A percentile compares a stretch with the other conserved stretches of the same genome.
Conservation (phyloP, 1,140 invertebrate species). For the Hypothenemus hampei region DNA sequence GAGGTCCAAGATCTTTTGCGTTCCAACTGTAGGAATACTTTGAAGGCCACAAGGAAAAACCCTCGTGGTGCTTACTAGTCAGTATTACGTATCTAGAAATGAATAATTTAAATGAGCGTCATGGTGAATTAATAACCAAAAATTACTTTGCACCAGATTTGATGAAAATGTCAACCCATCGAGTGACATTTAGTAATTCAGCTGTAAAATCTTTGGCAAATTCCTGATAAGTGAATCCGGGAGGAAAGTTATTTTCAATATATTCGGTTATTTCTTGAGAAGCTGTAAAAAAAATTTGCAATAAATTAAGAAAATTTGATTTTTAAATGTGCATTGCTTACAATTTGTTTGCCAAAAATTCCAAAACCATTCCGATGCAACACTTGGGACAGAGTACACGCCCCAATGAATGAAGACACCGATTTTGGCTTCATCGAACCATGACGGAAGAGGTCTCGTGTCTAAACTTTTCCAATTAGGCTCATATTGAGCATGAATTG, state of each 20-base stretch:
- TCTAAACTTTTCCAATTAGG: slow-evolving; percentile 83
- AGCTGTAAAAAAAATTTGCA: background rate
- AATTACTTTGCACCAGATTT: slow-evolving; percentile 72
- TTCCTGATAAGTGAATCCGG: slow-evolving; percentile 78
- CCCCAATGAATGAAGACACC: slow-evolving; percentile 95
- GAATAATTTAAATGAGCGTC: background rate
- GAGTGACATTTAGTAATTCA: slow-evolving; percentile 73
- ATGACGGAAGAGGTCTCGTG: slow-evolving; percentile 70
- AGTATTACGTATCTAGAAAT: slow-evolving; percentile 64
- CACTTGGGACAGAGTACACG: slow-evolving; percentile 84
- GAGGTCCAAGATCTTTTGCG: slow-evolving; percentile 5
- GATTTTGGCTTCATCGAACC: slow-evolving; percentile 88
- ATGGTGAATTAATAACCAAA: background rate
- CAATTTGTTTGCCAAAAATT: slow-evolving; percentile 54
- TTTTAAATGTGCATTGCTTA: background rate
- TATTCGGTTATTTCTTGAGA: slow-evolving; percentile 47
- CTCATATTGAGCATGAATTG: slow-evolving; percentile 49
- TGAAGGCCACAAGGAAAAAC: slow-evolving; percentile 86
- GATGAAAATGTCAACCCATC: slow-evolving; percentile 71
- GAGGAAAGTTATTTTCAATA: slow-evolving; percentile 72
- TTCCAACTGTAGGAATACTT: slow-evolving; percentile 11
- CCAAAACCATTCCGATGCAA: slow-evolving; percentile 87
- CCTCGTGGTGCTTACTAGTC: slow-evolving; percentile 93
- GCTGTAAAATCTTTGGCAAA: slow-evolving; percentile 77
- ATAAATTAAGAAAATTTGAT: background rate